Percentiles rank a stretch among this genome's conserved stretches.
Evolutionary conservation across 37 sponge, comb jelly and placozoan species (phyloP).

Genomic region (Diacarnus erythraeanus): DNA sequence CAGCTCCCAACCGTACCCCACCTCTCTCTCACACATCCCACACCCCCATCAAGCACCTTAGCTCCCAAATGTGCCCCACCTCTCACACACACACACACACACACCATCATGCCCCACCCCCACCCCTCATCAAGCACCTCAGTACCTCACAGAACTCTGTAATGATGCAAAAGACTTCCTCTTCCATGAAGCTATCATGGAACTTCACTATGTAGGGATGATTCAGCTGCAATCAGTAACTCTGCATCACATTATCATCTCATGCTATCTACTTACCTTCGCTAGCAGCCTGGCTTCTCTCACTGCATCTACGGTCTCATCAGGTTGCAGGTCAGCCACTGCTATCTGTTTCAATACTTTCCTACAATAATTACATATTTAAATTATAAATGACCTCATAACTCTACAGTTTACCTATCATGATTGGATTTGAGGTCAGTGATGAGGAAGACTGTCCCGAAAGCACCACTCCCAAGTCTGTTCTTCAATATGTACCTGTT

Average conservation of each 20-base stretch:
- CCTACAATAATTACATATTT: constrained; percentile 25
- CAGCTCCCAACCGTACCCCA: too few species aligned
- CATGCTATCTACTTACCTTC: background rate
- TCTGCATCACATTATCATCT: background rate
- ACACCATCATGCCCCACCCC: too few species aligned
- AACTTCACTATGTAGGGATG: constrained; percentile 94
- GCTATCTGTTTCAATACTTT: constrained; percentile 87
- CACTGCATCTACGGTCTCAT: constrained; percentile 88
- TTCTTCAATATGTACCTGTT: constrained; percentile 60
- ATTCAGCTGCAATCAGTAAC: constrained; percentile 63
- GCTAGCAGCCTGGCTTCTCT: constrained; percentile 57
- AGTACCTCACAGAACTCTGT: constrained; percentile 97
- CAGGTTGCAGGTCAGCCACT: constrained; percentile 75
- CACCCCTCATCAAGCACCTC: too few species aligned
- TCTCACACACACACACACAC: too few species aligned
- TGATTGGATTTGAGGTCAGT: constrained; percentile 55
- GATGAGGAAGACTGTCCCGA: constrained; percentile 78
- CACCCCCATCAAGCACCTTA: too few species aligned
- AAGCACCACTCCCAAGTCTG: constrained; percentile 79
- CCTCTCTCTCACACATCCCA: too few species aligned
- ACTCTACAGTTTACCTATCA: constrained; percentile 60
- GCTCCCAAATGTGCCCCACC: too few species aligned
- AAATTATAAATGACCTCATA: too few species aligned
- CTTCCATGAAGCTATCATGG: constrained; percentile 94
- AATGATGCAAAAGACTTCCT: constrained; percentile 91